These are phyloP conservation scores for Troides aeacus DNA, from an alignment of 2,888 invertebrate genomes.

Conservation along the genomic window DNA sequence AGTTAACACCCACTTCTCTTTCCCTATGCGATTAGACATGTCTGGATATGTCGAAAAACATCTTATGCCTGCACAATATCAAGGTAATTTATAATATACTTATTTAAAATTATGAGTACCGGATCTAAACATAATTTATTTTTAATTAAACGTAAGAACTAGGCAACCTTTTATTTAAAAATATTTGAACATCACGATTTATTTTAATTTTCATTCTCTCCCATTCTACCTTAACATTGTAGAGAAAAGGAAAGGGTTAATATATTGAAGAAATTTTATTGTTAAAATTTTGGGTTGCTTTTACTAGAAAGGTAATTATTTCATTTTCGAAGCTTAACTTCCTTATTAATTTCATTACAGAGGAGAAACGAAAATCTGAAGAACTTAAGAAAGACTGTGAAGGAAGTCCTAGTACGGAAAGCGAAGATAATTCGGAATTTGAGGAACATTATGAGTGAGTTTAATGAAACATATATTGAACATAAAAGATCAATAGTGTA, in stretches of 20 bases:
- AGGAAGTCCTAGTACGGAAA: slow-evolving; percentile 61
- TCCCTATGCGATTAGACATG: slow-evolving; percentile 96
- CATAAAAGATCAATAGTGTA: neutral
- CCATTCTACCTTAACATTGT: too few relatives aligned
- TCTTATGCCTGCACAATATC: slow-evolving; percentile 93
- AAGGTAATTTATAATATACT: slow-evolving; percentile 70
- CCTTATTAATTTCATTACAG: slow-evolving; percentile 46
- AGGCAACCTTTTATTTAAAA: too few relatives aligned
- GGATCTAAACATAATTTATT: too few relatives aligned
- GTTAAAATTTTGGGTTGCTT: too few relatives aligned
- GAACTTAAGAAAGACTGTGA: slow-evolving; percentile 66
- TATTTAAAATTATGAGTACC: too few relatives aligned
- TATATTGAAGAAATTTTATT: too few relatives aligned
- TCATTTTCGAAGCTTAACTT: neutral
- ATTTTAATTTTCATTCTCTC: too few relatives aligned
- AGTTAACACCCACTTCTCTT: slow-evolving; percentile 98
- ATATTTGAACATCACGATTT: too few relatives aligned
- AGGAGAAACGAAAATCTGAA: slow-evolving; percentile 81
- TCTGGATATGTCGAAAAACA: slow-evolving; percentile 96
- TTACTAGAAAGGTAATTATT: neutral
- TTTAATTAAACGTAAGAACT: too few relatives aligned
- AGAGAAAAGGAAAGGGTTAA: too few relatives aligned
- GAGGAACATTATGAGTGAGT: slow-evolving; percentile 88
- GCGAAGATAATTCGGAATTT: slow-evolving; percentile 74
- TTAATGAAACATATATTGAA: neutral